Base-by-base conservation (phyloP, 2,797 vertebrate species). In the Corythornis leucogaster region DNA sequence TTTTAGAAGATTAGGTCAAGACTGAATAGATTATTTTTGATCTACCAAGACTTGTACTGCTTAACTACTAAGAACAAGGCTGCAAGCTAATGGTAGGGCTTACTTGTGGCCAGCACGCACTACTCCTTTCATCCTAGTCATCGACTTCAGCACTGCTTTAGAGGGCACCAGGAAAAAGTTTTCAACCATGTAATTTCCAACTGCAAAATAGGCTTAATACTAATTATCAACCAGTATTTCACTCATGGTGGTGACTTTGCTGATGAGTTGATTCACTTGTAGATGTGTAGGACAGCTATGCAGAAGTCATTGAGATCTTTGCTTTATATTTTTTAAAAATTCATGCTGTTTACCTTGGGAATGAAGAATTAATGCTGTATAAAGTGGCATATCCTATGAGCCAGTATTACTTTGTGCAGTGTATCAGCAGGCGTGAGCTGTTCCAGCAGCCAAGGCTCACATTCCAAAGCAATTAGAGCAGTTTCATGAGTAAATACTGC, bases 391-490 rank as follows among this genome's bases (percentile, higher is more conserved):
- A 28, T 85, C 62, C 58, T 80, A 40, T 43, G 15, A 92, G n/a
- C 35, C 63, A n/a, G 24, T 31, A 40, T 75, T 82, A 35, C 66
- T 89, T 89, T 2, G 12, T 73, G 77, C 26, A 26, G 55, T 57
- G 54, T 83, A 63, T 82, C 71, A 69, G 85, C 74, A 85, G 76
- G 64, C 68, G 57, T 0, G 3, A 90, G 84, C 50, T 63, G 85
- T 89, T 93, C 51, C 48, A 90, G 92, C 86, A 89, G 67, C 71
- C n/a, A 80, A 70, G 28, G 63, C 83, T 62, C 59, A 79, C 95
- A 93, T 96, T 94, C 94, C 95, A 85, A 63, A 94, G 79, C 90
- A 85, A 90, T 96, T 95, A 95, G 73, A 94, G 68, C 66, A 83
- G 79, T 76, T 92, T 94, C 70, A 17, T 89, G 43, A 94, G 91